Evolutionary conservation across 2,888 invertebrate genomes (phyloP).

Genomic region (Anthrax anthrax): DNA sequence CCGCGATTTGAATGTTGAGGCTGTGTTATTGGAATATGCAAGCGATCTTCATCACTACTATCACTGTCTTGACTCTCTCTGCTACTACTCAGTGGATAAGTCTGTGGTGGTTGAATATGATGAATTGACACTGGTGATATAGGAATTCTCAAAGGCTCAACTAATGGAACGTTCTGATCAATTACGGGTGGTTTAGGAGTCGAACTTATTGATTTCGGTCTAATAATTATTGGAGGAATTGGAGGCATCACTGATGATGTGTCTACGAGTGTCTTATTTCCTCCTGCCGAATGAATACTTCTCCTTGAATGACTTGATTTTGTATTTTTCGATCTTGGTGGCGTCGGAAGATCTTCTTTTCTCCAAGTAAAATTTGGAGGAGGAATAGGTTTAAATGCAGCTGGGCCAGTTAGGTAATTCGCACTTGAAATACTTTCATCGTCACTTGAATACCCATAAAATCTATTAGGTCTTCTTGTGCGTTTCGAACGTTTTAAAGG

Average conservation of each 20-base stretch:
- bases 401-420: conserved; percentile 25
- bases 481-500: conserved; percentile 58
- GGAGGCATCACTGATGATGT: conserved; percentile 35
- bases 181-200: conserved; percentile 13
- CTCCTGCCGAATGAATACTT: not conserved
- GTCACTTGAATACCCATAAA: conserved; percentile 78
- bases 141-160: conserved; percentile 15
- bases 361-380: conserved; percentile 58
- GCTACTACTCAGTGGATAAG: conserved; percentile 11
- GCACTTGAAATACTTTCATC: conserved; percentile 47
- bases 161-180: conserved; percentile 11
- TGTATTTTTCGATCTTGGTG: conserved; percentile 18
- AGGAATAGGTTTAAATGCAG: conserved; percentile 39
- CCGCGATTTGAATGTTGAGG: not conserved
- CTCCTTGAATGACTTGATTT: not conserved
- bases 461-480: conserved; percentile 66
- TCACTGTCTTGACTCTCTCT: conserved; percentile 19
- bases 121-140: conserved; percentile 16
- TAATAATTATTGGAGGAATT: conserved; percentile 34
- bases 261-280: conserved; percentile 3
- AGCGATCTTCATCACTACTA: conserved; percentile 39
- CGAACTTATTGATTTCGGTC: conserved; percentile 17
- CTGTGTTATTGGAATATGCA: conserved; percentile 23
- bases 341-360: conserved; percentile 53
- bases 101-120: conserved; percentile 14